These are phyloP conservation scores for Hemistola chrysoprasaria DNA, from an alignment of 2,888 invertebrate species.

Conservation along the genomic window DNA sequence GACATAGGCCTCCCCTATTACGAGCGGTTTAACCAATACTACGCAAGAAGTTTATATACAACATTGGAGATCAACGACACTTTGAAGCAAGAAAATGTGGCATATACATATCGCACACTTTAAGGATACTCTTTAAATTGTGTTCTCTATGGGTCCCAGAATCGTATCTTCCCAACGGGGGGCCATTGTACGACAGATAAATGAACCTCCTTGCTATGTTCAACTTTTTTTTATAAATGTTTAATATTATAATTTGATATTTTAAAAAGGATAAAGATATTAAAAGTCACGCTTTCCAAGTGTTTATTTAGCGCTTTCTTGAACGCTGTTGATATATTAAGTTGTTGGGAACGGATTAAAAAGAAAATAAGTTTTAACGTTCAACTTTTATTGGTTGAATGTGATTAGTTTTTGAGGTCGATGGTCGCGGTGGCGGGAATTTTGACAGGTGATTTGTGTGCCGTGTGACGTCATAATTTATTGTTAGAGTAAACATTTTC, in stretches of 20 bases:
- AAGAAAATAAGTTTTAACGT: constrained; percentile 24
- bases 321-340: constrained; percentile 63
- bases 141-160: no score
- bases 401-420: constrained; percentile 30
- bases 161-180: constrained; percentile 55
- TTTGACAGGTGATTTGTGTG: constrained; percentile 34
- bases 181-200: constrained; percentile 70
- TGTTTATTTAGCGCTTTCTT: constrained; percentile 75
- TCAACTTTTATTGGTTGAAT: constrained; percentile 28
- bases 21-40: no score
- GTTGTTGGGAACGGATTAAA: constrained; percentile 36
- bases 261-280: constrained; percentile 80
- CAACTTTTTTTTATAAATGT: no score
- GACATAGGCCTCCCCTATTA: no score
- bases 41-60: no score
- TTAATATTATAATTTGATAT: constrained; percentile 82
- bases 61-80: no score
- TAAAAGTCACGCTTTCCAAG: constrained; percentile 74
- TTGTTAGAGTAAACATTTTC: no score
- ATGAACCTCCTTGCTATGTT: constrained; percentile 52
- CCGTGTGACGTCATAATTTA: constrained; percentile 26
- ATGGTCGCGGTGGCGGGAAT: constrained; percentile 27
- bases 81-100: no score
- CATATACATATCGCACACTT: no score
- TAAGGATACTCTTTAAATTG: no score